Evolutionary conservation across 1,140 invertebrate species (phyloP).

Genomic region (Manduca sexta): DNA sequence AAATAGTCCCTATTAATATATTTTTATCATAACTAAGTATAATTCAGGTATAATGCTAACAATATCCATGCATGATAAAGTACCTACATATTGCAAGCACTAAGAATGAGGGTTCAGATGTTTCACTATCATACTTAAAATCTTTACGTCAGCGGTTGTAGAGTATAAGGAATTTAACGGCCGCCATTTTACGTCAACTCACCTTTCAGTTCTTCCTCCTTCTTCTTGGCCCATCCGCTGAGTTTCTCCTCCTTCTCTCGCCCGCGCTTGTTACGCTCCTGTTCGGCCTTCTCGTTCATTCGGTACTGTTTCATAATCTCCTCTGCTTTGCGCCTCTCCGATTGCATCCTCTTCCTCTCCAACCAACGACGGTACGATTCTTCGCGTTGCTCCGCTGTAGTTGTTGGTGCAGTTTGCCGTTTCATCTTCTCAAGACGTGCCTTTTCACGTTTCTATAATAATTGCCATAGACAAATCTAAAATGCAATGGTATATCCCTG

Average conservation of each 20-base stretch:
- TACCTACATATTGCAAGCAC: background rate
- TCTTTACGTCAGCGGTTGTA: too few species aligned
- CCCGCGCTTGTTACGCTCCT: conserved; percentile 47
- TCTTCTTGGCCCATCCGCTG: conserved; percentile 68
- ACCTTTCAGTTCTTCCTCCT: conserved; percentile 72
- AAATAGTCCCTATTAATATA: too few species aligned
- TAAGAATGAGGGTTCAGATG: too few species aligned
- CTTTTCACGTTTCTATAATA: conserved; percentile 49
- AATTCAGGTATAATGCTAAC: background rate
- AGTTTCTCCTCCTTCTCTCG: conserved; percentile 67
- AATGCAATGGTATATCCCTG: too few species aligned
- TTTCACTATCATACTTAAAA: too few species aligned
- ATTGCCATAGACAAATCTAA: too few species aligned
- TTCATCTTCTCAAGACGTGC: conserved; percentile 40
- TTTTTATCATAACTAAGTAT: too few species aligned
- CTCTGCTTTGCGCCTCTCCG: conserved; percentile 43
- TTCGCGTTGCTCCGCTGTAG: conserved; percentile 46
- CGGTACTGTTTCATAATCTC: conserved; percentile 48
- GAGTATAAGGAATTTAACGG: too few species aligned
- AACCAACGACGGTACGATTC: conserved; percentile 56
- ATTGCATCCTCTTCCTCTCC: conserved; percentile 46
- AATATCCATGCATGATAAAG: background rate
- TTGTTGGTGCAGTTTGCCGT: conserved; percentile 22
- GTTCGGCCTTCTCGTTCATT: conserved; percentile 42
- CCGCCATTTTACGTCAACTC: too few species aligned